Conservation (phyloP, 2,113 vertebrate genomes). For the Brachyhypopomus gauderio region DNA sequence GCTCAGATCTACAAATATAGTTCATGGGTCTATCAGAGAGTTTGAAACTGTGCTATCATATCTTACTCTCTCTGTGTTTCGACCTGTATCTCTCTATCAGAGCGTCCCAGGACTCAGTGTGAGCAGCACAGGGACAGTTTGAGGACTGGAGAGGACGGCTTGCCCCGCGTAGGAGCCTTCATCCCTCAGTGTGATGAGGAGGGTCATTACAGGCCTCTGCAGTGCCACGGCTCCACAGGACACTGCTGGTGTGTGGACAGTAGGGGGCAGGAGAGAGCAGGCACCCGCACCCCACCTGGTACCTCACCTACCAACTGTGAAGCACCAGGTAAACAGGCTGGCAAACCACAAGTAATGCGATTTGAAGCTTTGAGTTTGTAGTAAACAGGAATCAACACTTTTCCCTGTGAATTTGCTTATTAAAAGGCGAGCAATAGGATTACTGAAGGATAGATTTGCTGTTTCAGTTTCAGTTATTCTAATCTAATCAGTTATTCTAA, state of each 20-base stretch:
- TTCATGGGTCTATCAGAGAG: too few relatives aligned
- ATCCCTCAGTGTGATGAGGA: slow-evolving; percentile 76
- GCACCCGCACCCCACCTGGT: slow-evolving; percentile 66
- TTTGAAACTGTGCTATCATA: too few relatives aligned
- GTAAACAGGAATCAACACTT: too few relatives aligned
- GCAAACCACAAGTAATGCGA: too few relatives aligned
- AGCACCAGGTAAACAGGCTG: slow-evolving; percentile 65
- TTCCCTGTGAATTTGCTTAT: too few relatives aligned
- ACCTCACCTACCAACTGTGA: slow-evolving; percentile 60
- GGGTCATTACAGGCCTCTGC: slow-evolving; percentile 73
- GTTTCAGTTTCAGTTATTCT: too few relatives aligned
- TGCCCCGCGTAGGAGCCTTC: slow-evolving; percentile 53
- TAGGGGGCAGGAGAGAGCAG: slow-evolving; percentile 57
- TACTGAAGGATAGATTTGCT: too few relatives aligned
- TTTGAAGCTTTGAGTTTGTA: too few relatives aligned
- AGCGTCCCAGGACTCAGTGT: slow-evolving; percentile 61
- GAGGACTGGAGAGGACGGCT: slow-evolving; percentile 22
- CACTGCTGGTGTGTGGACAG: slow-evolving; percentile 77
- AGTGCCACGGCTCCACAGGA: slow-evolving; percentile 75
- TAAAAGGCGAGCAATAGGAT: too few relatives aligned
- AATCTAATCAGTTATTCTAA: too few relatives aligned
- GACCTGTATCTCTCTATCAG: slow-evolving; percentile 63
- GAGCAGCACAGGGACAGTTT: slow-evolving; percentile 63
- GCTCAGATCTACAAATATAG: too few relatives aligned
- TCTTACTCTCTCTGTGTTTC: not conserved